Percentiles rank a stretch among this genome's conserved stretches.
Evolutionary conservation across 1,140 invertebrate species (phyloP).

Genomic region (Fopius arisanus): DNA sequence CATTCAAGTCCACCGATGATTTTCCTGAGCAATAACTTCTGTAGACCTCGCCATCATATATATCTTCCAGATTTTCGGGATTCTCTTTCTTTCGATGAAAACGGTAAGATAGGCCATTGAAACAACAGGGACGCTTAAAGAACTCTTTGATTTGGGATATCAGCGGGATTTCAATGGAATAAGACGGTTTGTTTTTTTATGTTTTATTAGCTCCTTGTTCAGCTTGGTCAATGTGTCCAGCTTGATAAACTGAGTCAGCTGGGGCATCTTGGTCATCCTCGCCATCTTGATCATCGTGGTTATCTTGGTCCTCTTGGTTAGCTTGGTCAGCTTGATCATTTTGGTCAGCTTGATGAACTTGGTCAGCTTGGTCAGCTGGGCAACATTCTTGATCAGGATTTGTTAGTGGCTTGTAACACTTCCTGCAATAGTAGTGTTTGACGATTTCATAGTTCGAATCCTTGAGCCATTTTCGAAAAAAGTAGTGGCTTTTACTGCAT

Average conservation of each 20-base stretch:
- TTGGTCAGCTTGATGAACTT: too few relatives aligned
- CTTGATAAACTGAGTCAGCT: too few relatives aligned
- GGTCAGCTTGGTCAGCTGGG: background rate
- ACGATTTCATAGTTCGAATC: background rate
- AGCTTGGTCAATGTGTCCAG: too few relatives aligned
- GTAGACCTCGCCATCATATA: slow-evolving; percentile 40
- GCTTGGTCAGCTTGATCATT: background rate
- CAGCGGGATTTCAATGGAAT: slow-evolving; percentile 32
- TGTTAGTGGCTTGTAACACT: background rate
- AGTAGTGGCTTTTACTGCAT: slow-evolving; percentile 15
- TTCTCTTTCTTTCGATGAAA: slow-evolving; percentile 25
- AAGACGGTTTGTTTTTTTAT: too few relatives aligned
- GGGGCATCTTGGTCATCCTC: too few relatives aligned
- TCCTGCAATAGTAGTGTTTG: slow-evolving; percentile 26
- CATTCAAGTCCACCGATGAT: background rate
- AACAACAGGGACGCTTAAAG: slow-evolving; percentile 25
- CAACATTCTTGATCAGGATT: background rate
- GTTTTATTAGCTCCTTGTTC: background rate
- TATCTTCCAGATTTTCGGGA: slow-evolving; percentile 33
- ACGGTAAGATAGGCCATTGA: slow-evolving; percentile 11
- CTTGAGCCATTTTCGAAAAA: slow-evolving; percentile 26
- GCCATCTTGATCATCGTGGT: too few relatives aligned
- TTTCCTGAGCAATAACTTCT: slow-evolving; percentile 14
- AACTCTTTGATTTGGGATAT: slow-evolving; percentile 25
- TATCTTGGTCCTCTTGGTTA: too few relatives aligned